Evolutionary conservation across 2,113 vertebrate species (phyloP).

Genomic region (Atrichornis clamosus): DNA sequence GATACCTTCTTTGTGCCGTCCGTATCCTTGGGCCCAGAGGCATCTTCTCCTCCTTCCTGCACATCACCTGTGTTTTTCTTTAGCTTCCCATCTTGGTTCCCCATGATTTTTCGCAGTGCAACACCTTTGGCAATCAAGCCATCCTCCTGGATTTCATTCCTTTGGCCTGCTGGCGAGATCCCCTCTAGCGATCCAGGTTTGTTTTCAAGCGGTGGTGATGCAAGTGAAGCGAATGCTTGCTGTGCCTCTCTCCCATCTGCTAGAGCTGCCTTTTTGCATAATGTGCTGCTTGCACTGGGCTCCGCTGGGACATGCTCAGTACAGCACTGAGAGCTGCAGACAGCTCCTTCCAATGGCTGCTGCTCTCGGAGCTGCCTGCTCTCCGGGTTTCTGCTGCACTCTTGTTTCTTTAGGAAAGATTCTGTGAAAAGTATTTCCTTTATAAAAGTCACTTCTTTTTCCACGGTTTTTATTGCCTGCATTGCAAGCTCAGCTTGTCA

Average conservation of each 20-base stretch:
- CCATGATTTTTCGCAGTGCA: conserved; percentile 80
- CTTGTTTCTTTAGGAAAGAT: conserved; percentile 72
- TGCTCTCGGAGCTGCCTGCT: conserved; percentile 41
- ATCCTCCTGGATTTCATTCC: conserved; percentile 62
- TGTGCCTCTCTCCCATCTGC: conserved; percentile 77
- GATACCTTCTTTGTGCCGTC: conserved; percentile 84
- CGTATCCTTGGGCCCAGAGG: conserved; percentile 78
- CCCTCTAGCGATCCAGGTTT: conserved; percentile 61
- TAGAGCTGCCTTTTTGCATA: conserved; percentile 77
- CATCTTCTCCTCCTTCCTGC: conserved; percentile 81
- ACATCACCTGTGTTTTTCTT: conserved; percentile 80
- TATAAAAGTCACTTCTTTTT: conserved; percentile 74
- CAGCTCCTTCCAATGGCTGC: conserved; percentile 74
- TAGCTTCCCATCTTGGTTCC: conserved; percentile 95
- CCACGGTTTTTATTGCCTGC: conserved; percentile 76
- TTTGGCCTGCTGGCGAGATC: conserved; percentile 27
- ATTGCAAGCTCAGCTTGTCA: background rate
- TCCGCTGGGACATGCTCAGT: conserved; percentile 79
- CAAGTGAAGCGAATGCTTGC: conserved; percentile 67
- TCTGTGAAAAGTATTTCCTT: conserved; percentile 75
- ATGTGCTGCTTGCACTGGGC: conserved; percentile 76
- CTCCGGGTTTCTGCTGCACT: background rate
- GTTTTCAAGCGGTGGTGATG: conserved; percentile 72
- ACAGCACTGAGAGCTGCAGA: conserved; percentile 63
- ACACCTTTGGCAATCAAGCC: conserved; percentile 76